Percentiles rank a stretch among this genome's conserved stretches.
Evolutionary conservation across 1,140 invertebrate species (phyloP).

Genomic region (Drosophila subobscura): DNA sequence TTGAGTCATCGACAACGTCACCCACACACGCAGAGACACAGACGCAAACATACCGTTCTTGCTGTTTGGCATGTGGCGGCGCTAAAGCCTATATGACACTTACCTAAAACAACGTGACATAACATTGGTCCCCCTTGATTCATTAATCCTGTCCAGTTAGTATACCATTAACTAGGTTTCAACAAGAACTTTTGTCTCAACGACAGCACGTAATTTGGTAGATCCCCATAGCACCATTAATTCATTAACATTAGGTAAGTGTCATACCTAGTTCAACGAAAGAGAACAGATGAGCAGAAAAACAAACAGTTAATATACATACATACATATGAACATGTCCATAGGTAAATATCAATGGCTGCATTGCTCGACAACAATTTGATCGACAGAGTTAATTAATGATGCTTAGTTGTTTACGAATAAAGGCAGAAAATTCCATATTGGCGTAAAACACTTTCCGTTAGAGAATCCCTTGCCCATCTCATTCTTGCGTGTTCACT

Average conservation of each 20-base stretch:
- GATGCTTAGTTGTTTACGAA: background rate
- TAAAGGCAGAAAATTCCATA: background rate
- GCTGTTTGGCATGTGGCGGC: constrained; percentile 4
- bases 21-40: constrained; percentile 2
- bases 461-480: constrained; percentile 1
- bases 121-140: too few species aligned
- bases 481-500: background rate
- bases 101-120: too few species aligned
- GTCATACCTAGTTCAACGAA: background rate
- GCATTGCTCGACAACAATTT: background rate
- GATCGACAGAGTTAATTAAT: constrained; percentile 15
- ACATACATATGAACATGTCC: too few species aligned
- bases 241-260: too few species aligned
- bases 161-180: too few species aligned
- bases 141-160: too few species aligned
- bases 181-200: too few species aligned
- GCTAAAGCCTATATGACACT: too few species aligned
- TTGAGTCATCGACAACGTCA: constrained; percentile 65
- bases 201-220: too few species aligned
- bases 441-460: constrained; percentile 27
- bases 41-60: background rate
- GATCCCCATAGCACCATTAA: too few species aligned
- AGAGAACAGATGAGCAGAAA: background rate
- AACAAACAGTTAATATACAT: too few species aligned
- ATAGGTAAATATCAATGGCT: constrained; percentile 16